phyloP scores from a whole-genome alignment of 1,140 invertebrate species.

The Parapsyche elsis region DNA sequence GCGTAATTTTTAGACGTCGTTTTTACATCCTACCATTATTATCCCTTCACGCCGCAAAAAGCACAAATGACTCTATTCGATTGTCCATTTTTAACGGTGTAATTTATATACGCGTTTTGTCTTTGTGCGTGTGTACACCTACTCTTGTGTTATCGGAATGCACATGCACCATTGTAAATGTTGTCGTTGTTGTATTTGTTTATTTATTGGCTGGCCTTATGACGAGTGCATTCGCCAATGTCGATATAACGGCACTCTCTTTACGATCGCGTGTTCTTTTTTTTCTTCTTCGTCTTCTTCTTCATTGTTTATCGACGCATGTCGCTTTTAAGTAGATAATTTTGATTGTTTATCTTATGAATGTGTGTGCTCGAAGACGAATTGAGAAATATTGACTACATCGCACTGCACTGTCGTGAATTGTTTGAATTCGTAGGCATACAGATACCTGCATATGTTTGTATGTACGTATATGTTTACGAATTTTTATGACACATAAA shows the following conservation, averaged over 20 bases:
- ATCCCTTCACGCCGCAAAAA: constrained; percentile 23
- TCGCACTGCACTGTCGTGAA: no score
- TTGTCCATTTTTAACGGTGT: constrained; percentile 13
- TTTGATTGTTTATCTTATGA: no score
- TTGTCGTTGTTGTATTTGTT: not conserved
- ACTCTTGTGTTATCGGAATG: not conserved
- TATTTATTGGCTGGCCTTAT: constrained; percentile 3
- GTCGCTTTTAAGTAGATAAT: not conserved
- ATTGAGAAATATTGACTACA: no score
- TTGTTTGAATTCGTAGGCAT: no score
- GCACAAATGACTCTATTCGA: constrained; percentile 24
- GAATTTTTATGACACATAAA: no score
- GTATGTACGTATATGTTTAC: no score
- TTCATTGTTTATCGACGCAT: constrained; percentile 23
- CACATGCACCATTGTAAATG: not conserved
- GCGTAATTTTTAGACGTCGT: not conserved
- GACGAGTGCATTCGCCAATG: constrained; percentile 23
- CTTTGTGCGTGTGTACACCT: not conserved
- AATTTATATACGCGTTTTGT: constrained; percentile 2
- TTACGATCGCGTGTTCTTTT: constrained; percentile 12
- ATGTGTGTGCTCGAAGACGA: no score
- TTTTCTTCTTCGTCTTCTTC: not conserved
- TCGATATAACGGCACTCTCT: constrained; percentile 7
- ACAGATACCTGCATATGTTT: no score
- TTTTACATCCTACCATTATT: constrained; percentile 27